Conservation (phyloP, 2,113 vertebrate genomes). For the Eidolon helvum region DNA sequence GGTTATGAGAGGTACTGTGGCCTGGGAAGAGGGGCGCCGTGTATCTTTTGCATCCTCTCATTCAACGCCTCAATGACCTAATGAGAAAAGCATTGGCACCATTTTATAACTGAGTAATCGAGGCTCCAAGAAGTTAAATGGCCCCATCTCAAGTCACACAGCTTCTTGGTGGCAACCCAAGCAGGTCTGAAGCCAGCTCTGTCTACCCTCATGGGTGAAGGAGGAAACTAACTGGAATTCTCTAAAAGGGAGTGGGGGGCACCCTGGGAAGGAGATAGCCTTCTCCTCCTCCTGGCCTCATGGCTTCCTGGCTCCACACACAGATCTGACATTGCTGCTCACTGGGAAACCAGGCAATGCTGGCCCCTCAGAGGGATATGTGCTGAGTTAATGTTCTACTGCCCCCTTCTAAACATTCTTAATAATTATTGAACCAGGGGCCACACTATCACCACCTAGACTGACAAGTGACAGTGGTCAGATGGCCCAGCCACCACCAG, state of each 20-base stretch:
- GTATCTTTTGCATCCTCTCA: background rate
- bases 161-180: background rate
- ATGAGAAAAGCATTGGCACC: background rate
- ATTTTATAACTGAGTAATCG: background rate
- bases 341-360: background rate
- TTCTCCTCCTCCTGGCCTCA: background rate
- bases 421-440: background rate
- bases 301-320: background rate
- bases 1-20: background rate
- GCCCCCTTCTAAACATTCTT: background rate
- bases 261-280: background rate
- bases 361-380: rapidly evolving
- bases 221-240: background rate
- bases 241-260: background rate
- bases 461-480: background rate
- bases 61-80: background rate
- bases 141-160: background rate
- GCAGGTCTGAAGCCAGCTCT: background rate
- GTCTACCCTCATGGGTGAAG: background rate
- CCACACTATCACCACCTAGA: background rate
- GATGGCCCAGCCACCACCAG: background rate
- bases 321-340: background rate
- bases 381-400: background rate
- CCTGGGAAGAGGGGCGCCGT: background rate
- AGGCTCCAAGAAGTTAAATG: background rate